Evolutionary conservation across 2,888 invertebrate species (phyloP).

Genomic region (Odiellus spinosus): DNA sequence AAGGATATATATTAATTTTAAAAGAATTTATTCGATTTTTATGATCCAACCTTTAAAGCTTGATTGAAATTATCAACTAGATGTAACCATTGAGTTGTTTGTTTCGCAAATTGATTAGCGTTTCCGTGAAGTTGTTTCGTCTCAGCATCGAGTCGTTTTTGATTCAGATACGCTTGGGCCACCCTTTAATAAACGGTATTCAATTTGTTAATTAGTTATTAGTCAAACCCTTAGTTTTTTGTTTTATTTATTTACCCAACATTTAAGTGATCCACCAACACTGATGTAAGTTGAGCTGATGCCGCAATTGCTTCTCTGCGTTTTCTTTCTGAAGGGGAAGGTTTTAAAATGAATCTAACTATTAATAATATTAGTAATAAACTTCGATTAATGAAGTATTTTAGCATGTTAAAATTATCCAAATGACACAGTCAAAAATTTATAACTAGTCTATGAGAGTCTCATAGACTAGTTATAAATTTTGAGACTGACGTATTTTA

Average conservation of each 20-base stretch:
- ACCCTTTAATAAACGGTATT: slow-evolving; percentile 44
- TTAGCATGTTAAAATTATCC: too few species aligned
- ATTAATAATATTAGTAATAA: too few species aligned
- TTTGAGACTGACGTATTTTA: too few species aligned
- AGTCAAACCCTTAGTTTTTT: neutral
- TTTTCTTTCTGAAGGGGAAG: slow-evolving; percentile 55
- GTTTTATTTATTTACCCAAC: slow-evolving; percentile 54
- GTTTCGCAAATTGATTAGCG: slow-evolving; percentile 85
- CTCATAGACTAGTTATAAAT: too few species aligned
- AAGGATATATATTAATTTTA: slow-evolving; percentile 37
- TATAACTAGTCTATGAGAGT: too few species aligned
- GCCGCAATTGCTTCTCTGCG: slow-evolving; percentile 83
- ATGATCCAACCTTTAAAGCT: slow-evolving; percentile 32
- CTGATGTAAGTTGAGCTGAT: slow-evolving; percentile 80
- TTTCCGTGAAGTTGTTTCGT: slow-evolving; percentile 88
- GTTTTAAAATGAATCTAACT: too few species aligned
- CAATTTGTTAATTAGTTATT: neutral
- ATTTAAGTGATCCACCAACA: slow-evolving; percentile 91
- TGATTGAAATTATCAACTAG: slow-evolving; percentile 43
- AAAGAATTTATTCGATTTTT: neutral
- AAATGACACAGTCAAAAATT: too few species aligned
- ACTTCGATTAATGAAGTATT: too few species aligned
- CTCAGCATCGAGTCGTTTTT: slow-evolving; percentile 91
- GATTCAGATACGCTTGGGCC: slow-evolving; percentile 94
- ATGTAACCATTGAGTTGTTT: slow-evolving; percentile 92